Evolutionary conservation across 1,140 invertebrate species (phyloP).

Genomic region (Dendroctonus ponderosae): DNA sequence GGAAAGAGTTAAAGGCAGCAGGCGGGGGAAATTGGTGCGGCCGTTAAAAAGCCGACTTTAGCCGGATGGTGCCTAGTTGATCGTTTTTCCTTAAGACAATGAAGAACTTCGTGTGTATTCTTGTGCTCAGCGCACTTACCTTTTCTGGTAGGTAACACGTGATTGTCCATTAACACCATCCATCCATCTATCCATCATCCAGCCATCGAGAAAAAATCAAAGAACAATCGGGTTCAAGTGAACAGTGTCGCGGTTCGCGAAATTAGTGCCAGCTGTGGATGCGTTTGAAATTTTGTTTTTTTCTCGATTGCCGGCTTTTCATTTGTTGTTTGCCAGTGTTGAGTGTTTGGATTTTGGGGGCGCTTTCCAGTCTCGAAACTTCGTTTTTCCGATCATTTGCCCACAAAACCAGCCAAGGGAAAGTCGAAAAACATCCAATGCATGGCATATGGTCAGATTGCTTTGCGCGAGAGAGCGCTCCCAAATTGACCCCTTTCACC

Average conservation of each 20-base stretch:
- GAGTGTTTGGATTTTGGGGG: too few species aligned
- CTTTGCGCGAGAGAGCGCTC: too few species aligned
- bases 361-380: too few species aligned
- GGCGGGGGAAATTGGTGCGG: slow-evolving; percentile 31
- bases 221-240: slow-evolving; percentile 11
- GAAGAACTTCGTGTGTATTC: slow-evolving; percentile 46
- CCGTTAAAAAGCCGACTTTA: slow-evolving; percentile 40
- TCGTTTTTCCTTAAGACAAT: slow-evolving; percentile 31
- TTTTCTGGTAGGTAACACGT: slow-evolving; percentile 45
- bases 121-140: slow-evolving; percentile 46
- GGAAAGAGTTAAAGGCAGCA: slow-evolving; percentile 28
- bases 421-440: too few species aligned
- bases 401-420: too few species aligned
- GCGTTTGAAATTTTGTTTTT: slow-evolving; percentile 5
- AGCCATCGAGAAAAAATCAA: slow-evolving; percentile 25
- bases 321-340: background rate
- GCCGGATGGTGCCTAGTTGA: slow-evolving; percentile 34
- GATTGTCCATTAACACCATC: background rate
- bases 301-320: slow-evolving; percentile 24
- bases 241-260: background rate
- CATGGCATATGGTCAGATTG: too few species aligned
- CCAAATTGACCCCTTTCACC: too few species aligned
- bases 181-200: background rate
- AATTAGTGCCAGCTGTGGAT: background rate
- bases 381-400: too few species aligned